Evolutionary conservation across 2,797 vertebrate genomes (phyloP).

Genomic region (Scolopax bukidnonensis): DNA sequence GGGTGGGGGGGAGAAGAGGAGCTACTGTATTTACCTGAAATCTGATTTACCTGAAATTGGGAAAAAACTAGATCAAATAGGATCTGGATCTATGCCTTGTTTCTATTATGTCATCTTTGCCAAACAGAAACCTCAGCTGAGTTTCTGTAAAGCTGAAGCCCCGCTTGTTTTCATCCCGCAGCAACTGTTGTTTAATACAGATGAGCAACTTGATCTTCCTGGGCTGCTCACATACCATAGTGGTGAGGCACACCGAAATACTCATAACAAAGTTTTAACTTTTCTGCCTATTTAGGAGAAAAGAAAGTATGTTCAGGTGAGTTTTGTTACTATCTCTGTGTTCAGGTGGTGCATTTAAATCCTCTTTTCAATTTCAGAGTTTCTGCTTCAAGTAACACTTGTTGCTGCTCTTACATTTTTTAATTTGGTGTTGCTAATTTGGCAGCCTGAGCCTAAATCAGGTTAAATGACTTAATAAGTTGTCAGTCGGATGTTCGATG

Average conservation of each 20-base stretch:
- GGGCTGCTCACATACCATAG: neutral
- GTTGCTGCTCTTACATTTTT: neutral
- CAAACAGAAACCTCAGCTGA: constrained; percentile 54
- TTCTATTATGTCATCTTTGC: neutral
- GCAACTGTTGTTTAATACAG: constrained; percentile 48
- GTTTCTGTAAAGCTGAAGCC: constrained; percentile 22
- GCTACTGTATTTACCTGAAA: constrained; percentile 36
- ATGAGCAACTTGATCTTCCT: constrained; percentile 42
- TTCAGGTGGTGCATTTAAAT: neutral
- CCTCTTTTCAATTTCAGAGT: neutral
- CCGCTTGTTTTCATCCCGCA: constrained; percentile 30
- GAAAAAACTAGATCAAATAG: constrained; percentile 8
- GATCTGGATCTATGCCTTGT: neutral
- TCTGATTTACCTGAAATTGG: neutral
- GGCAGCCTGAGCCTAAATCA: neutral
- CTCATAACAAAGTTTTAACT: neutral
- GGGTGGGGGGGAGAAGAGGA: neutral
- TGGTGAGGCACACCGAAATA: constrained; percentile 2
- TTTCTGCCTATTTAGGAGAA: neutral
- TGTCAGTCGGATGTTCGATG: neutral
- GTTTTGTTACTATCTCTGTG: neutral
- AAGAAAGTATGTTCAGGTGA: neutral
- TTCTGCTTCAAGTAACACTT: neutral
- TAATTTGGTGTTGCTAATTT: neutral
- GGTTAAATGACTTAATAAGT: neutral